Percentiles rank a stretch among this genome's conserved stretches.
These are phyloP conservation scores for Sceloporus tristichus DNA, from an alignment of 2,113 vertebrate genomes.

Conservation along the genomic window DNA sequence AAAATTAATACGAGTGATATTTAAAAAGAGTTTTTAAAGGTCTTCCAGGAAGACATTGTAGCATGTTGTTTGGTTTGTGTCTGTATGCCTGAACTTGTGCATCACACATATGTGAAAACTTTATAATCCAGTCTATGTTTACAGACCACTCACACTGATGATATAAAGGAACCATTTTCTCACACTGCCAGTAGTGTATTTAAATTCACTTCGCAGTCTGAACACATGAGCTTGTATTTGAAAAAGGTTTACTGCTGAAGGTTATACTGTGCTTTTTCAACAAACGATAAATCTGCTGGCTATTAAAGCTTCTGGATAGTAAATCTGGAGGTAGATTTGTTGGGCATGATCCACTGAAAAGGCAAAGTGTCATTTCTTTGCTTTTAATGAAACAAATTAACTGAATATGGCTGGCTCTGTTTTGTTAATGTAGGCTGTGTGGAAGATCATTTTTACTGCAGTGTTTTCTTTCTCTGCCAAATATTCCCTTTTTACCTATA, in stretches of 20 bases:
- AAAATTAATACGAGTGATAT: constrained; percentile 8
- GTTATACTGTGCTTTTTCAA: constrained; percentile 59
- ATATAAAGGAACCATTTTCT: constrained; percentile 33
- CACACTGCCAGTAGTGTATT: constrained; percentile 41
- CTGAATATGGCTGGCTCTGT: constrained; percentile 20
- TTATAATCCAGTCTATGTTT: neutral
- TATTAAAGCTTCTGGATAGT: constrained; percentile 54
- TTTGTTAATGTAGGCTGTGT: constrained; percentile 10
- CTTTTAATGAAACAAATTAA: constrained; percentile 27
- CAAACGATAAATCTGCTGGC: constrained; percentile 53
- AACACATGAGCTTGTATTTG: constrained; percentile 59
- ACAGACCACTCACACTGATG: neutral
- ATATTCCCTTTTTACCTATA: neutral
- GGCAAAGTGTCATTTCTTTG: constrained; percentile 31
- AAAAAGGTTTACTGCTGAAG: constrained; percentile 65
- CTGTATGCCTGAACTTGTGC: neutral
- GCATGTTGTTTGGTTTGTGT: neutral
- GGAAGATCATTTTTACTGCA: neutral
- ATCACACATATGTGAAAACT: neutral
- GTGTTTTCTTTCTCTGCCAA: neutral
- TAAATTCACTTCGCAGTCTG: constrained; percentile 66
- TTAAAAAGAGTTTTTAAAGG: neutral
- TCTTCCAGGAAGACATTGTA: neutral
- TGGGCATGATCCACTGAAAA: constrained; percentile 51
- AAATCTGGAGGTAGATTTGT: constrained; percentile 57